These are phyloP conservation scores for Suricata suricatta DNA, from an alignment of 2,113 vertebrate species.

Conservation along the genomic window DNA sequence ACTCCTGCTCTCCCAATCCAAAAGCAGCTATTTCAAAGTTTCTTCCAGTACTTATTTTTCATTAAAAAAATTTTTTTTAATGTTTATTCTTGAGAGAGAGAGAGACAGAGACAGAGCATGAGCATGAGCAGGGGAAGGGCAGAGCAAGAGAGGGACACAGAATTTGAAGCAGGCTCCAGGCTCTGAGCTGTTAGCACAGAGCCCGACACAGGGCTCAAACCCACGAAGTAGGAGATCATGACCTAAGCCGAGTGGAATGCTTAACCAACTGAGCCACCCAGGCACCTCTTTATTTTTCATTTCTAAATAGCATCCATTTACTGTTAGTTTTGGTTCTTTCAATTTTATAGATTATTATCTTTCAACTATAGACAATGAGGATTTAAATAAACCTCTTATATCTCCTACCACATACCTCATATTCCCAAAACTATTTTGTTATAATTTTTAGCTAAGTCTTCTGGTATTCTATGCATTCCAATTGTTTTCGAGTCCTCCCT, in stretches of 20 bases:
- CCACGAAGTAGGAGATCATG: too few species aligned
- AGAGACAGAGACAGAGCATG: too few species aligned
- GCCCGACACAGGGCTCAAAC: too few species aligned
- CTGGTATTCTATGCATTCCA: not conserved
- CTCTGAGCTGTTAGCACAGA: too few species aligned
- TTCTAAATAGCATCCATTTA: not conserved
- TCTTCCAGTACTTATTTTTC: not conserved
- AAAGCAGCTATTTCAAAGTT: not conserved
- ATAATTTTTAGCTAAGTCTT: not conserved
- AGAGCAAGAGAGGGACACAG: too few species aligned
- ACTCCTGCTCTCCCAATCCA: not conserved
- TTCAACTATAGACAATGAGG: not conserved
- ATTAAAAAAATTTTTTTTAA: not conserved
- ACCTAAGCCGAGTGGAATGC: too few species aligned
- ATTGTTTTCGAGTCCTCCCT: not conserved
- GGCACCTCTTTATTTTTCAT: not conserved
- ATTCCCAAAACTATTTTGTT: not conserved
- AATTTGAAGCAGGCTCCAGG: too few species aligned
- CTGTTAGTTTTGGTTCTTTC: not conserved
- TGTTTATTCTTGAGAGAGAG: too few species aligned
- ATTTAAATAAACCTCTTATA: not conserved
- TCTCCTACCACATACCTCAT: not conserved
- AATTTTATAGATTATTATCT: constrained; percentile 15
- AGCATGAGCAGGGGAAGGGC: too few species aligned
- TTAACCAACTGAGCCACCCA: too few species aligned